Evolutionary conservation across 2,797 vertebrate species (phyloP).

Genomic region (Clarias fuscus): DNA sequence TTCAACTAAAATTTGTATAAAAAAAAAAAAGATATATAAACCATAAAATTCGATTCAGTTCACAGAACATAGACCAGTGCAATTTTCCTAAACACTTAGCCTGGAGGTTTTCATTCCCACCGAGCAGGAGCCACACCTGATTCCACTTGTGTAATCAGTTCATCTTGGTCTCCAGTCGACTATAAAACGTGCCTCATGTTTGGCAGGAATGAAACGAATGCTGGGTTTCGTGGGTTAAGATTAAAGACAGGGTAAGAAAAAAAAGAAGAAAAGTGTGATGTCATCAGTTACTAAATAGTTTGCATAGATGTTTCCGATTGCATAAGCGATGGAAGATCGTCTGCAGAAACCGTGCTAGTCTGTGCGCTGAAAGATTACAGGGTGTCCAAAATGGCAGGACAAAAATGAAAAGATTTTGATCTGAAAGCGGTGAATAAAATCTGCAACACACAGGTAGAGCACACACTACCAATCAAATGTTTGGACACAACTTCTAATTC

Average conservation of each 20-base stretch:
- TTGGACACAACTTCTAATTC: too few relatives aligned
- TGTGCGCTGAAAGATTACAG: neutral
- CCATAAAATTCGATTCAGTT: neutral
- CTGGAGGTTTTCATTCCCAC: neutral
- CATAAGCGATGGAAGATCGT: neutral
- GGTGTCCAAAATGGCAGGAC: neutral
- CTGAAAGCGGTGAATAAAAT: too few relatives aligned
- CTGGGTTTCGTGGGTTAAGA: neutral
- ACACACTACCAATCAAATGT: too few relatives aligned
- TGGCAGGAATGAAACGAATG: neutral
- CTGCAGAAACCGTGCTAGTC: neutral
- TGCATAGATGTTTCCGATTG: neutral
- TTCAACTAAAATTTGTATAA: neutral
- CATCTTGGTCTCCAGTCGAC: neutral
- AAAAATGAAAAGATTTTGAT: too few relatives aligned
- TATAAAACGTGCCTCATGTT: neutral
- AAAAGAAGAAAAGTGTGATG: neutral
- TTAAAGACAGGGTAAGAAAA: neutral
- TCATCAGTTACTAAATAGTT: neutral
- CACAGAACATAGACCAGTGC: neutral
- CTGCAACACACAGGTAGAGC: too few relatives aligned
- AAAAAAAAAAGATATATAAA: neutral
- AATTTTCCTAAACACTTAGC: neutral
- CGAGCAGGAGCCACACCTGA: neutral
- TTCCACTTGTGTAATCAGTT: neutral